Evolutionary conservation across 2,888 invertebrate genomes (phyloP), one percentile per base, ranked within the genome.

Genomic region (Tetrapedia diversipes): DNA sequence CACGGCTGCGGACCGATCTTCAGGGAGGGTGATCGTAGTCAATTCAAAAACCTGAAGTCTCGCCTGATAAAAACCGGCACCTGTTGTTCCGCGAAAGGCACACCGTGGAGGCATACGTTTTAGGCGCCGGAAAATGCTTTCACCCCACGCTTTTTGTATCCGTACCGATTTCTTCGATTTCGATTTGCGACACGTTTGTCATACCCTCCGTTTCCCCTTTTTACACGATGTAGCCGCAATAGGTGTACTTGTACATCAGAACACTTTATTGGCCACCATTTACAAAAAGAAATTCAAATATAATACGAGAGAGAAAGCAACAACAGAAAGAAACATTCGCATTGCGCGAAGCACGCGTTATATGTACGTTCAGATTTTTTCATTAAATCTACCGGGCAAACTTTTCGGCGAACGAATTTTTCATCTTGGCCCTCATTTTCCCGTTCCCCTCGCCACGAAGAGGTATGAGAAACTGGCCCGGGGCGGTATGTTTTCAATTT

Each of bases 91-190:
- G 54, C 65, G 14, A 83, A 77, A 27, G 74, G 79, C 45, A 67
- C 75, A 32, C 73, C 82, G 8, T 83, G 86, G 61, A 73, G 80
- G 39, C 69, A 75, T 29, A 69, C 71, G n/a, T 81, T 81, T 56
- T 86, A 79, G 64, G 43, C 56, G 70, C 16, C 29, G 54, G 16
- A 14, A 39, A 59, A 57, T 53, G 8, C 37, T 22, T 24, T 16
- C 19, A 51, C 22, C 47, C 53, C 32, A 0, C 29, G 7, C 45
- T 47, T 19, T 11, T 4, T 19, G 4, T 11, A 19, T 45, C 11
- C 47, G 6, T 51, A 14, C 2, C 4, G 39, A 43, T 53, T 68
- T 56, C 47, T 66, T 41, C 32, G 47, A 47, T 19, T 43, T 27
- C 39, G 27, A 54, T 63, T 27, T 56, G 32, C 29, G 24, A 10